Evolutionary conservation across 2,797 vertebrate species (phyloP).

Genomic region (Sebastes reedi): DNA sequence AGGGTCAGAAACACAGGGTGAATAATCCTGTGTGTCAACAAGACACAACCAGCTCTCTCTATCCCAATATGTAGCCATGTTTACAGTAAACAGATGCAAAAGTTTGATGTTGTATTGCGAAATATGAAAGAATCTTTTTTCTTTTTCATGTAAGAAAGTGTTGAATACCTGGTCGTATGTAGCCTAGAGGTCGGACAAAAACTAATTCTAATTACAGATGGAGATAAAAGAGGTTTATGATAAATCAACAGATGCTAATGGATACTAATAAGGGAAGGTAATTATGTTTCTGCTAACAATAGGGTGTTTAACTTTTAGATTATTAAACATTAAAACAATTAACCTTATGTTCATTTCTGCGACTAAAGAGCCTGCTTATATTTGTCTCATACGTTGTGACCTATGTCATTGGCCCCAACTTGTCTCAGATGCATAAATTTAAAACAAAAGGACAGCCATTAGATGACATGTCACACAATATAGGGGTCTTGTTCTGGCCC

Average conservation of each 20-base stretch:
- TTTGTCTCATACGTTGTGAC: constrained; percentile 61
- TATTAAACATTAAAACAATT: neutral
- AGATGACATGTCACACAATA: constrained; percentile 83
- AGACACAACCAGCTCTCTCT: constrained; percentile 71
- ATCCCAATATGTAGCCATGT: constrained; percentile 65
- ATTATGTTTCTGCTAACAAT: constrained; percentile 1
- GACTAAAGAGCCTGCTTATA: constrained; percentile 34
- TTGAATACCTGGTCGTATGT: neutral
- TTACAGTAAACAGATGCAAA: constrained; percentile 72
- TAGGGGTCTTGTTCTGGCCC: constrained; percentile 77
- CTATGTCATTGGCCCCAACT: constrained; percentile 72
- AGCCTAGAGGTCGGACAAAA: neutral
- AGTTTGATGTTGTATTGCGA: constrained; percentile 55
- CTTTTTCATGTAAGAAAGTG: neutral
- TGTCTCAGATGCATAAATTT: constrained; percentile 70
- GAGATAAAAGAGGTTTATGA: constrained; percentile 5
- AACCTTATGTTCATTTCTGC: constrained; percentile 17
- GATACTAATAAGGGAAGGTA: neutral
- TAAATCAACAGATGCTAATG: constrained; percentile 43
- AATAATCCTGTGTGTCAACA: constrained; percentile 84
- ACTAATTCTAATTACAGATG: neutral
- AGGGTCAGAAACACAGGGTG: constrained; percentile 79
- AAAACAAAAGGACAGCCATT: constrained; percentile 82
- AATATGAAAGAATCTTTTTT: constrained; percentile 35
- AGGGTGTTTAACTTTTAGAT: neutral